These are phyloP conservation scores for Cephus nigrinus DNA, from an alignment of 2,888 invertebrate species.

Conservation along the genomic window DNA sequence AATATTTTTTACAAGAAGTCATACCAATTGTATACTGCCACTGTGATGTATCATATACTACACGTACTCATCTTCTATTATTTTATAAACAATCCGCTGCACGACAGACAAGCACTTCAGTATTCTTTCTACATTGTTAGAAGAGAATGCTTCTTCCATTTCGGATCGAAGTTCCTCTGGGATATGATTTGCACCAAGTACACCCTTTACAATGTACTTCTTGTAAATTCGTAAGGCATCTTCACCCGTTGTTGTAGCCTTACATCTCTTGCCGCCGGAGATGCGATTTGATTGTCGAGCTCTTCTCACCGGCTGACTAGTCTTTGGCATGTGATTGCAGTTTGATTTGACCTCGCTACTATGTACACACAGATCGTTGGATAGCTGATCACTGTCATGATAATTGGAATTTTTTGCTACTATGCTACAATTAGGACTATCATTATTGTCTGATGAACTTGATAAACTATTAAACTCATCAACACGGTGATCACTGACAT, in stretches of 20 bases:
- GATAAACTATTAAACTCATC: constrained; percentile 25
- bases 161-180: constrained; percentile 71
- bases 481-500: constrained; percentile 11
- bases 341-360: constrained; percentile 41
- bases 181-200: constrained; percentile 72
- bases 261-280: constrained; percentile 29
- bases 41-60: constrained; percentile 11
- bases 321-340: constrained; percentile 54
- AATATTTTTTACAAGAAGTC: not conserved
- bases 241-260: constrained; percentile 55
- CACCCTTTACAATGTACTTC: constrained; percentile 80
- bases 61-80: constrained; percentile 76
- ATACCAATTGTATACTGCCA: not conserved
- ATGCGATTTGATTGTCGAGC: constrained; percentile 37
- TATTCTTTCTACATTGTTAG: constrained; percentile 74
- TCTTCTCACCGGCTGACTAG: constrained; percentile 39
- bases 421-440: constrained; percentile 29
- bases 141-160: constrained; percentile 76
- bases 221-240: constrained; percentile 80
- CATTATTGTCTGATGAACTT: constrained; percentile 31
- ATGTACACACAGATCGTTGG: constrained; percentile 30
- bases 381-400: constrained; percentile 12
- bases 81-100: constrained; percentile 75
- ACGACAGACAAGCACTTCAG: constrained; percentile 80
- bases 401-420: constrained; percentile 19